These are phyloP conservation scores for Argyrosomus japonicus DNA, from an alignment of 2,113 vertebrate genomes.

Conservation along the genomic window DNA sequence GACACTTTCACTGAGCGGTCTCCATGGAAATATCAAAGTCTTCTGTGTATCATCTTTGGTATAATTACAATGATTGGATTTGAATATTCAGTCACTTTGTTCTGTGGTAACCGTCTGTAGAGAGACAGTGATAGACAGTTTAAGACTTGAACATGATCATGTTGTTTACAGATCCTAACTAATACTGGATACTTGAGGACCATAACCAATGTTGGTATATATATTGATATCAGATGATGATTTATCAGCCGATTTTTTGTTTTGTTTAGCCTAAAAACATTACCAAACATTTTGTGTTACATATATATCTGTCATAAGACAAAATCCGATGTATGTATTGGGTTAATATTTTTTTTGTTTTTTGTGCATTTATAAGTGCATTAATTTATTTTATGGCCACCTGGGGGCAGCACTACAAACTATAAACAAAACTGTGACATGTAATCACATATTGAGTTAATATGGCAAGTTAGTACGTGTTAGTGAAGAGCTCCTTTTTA, in stretches of 20 bases:
- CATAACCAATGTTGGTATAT: not conserved
- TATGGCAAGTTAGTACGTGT: not conserved
- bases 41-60: not conserved
- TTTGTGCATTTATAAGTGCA: not conserved
- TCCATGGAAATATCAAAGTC: constrained; percentile 27
- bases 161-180: not conserved
- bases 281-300: not conserved
- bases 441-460: not conserved
- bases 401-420: not conserved
- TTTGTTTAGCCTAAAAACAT: not conserved
- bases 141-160: not conserved
- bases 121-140: not conserved
- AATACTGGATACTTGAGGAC: too few relatives aligned
- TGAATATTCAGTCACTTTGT: not conserved
- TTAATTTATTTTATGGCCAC: not conserved
- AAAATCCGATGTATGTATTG: not conserved
- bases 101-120: not conserved
- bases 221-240: not conserved
- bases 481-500: not conserved
- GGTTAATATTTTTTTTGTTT: not conserved
- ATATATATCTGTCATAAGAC: not conserved
- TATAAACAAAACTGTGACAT: not conserved
- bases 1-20: not conserved
- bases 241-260: not conserved
- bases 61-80: not conserved